Evolutionary conservation across 2,888 invertebrate species (phyloP).

Genomic region (Margaritifera margaritifera): DNA sequence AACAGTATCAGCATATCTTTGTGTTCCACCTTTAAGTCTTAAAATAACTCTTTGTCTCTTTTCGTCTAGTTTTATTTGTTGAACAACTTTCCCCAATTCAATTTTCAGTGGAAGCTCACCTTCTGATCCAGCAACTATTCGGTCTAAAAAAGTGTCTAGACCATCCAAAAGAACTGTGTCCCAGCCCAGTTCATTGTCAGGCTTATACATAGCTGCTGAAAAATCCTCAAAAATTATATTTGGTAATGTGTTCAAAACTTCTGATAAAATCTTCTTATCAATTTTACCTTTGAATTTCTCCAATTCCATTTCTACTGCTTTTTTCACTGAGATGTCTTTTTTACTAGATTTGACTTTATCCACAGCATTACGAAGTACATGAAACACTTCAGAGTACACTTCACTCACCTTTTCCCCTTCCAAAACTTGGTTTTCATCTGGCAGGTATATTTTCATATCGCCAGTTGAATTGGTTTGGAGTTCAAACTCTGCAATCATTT

Average conservation of each 20-base stretch:
- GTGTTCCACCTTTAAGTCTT: slow-evolving; percentile 50
- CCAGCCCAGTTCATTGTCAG: slow-evolving; percentile 54
- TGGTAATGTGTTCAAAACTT: slow-evolving; percentile 31
- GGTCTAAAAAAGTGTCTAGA: slow-evolving; percentile 51
- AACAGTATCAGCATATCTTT: slow-evolving; percentile 52
- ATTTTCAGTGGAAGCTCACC: slow-evolving; percentile 51
- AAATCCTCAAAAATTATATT: slow-evolving; percentile 27
- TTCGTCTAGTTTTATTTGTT: slow-evolving; percentile 53
- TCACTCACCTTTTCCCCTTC: slow-evolving; percentile 8
- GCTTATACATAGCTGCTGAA: slow-evolving; percentile 45
- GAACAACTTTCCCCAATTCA: slow-evolving; percentile 49
- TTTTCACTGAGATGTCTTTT: slow-evolving; percentile 41
- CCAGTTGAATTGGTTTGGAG: slow-evolving; percentile 40
- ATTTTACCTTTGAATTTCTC: slow-evolving; percentile 7
- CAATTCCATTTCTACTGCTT: slow-evolving; percentile 38
- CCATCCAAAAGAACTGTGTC: slow-evolving; percentile 57
- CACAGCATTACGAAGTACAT: slow-evolving; percentile 39
- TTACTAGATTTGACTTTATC: slow-evolving; percentile 27
- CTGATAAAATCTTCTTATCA: slow-evolving; percentile 12
- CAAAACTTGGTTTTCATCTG: slow-evolving; percentile 21
- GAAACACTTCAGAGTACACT: slow-evolving; percentile 31
- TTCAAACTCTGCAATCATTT: slow-evolving; percentile 46
- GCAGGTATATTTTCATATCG: slow-evolving; percentile 40
- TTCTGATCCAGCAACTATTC: slow-evolving; percentile 52
- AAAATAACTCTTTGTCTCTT: slow-evolving; percentile 48